Evolutionary conservation across 1,140 invertebrate genomes (phyloP), one percentile per base, ranked within the genome.

Genomic region (Zeugodacus cucurbitae): DNA sequence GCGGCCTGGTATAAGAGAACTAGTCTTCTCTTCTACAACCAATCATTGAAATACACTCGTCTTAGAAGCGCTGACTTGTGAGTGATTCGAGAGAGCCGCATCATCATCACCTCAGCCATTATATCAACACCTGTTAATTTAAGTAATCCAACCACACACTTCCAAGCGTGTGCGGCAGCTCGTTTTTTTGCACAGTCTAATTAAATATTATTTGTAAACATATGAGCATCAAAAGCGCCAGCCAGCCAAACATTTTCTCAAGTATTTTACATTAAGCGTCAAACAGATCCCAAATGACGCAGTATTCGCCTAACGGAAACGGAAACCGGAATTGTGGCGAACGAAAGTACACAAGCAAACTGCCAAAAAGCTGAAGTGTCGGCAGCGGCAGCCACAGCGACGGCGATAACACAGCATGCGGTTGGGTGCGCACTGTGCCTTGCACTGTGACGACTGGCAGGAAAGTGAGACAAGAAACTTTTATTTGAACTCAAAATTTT

Each of bases 401-500:
- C 48, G n/a, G n/a, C 11, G 48, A 54, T 54, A 20, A 17, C 48
- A 17, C 22, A 8, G 58, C 0, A 22, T 62, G n/a, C 1, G 6
- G 26, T 26, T n/a, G n/a, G 10, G 58, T 14, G 6, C n/a, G 48
- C 14, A 4, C 17, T 62, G 41, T 62, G 41, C 41, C n/a, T 82
- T 48, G 41, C 37, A 26, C 22, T 48, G 67, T 62, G 64, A 70
- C 32, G 32, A 29, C 20, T 29, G 64, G 64, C 32, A 70, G 74
- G 17, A 82, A 82, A 82, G 41, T 82, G 74, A 41, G 41, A 82
- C 74, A 82, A 82, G 41, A 48, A 82, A 54, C 41, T 82, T 82
- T 82, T 82, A 82, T 82, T 82, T 82, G 74, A 82, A 82, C 41
- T 48, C 74, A 22, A 82, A 44, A 82, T 82, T 82, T 82, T 48